A percentile compares a stretch with the other conserved stretches of the same genome.
Conservation (phyloP, 2,797 vertebrate genomes). For the Cryptoprocta ferox region DNA sequence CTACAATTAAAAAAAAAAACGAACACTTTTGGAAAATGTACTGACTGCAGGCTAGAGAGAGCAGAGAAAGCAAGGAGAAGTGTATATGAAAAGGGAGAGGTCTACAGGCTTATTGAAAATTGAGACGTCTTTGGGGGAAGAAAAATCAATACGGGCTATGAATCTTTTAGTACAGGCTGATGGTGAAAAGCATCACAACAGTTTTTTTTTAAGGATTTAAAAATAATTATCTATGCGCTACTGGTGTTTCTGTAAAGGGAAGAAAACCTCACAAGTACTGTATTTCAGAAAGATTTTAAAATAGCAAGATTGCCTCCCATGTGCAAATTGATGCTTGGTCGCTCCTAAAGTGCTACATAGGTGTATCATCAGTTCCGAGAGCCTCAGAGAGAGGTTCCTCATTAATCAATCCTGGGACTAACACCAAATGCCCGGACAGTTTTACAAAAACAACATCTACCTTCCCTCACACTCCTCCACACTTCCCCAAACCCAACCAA, state of each 20-base stretch:
- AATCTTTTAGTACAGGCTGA: constrained; percentile 76
- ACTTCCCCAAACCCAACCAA: background rate
- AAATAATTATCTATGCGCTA: constrained; percentile 72
- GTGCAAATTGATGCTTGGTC: background rate
- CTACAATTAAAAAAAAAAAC: background rate
- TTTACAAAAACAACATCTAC: background rate
- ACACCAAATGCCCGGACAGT: background rate
- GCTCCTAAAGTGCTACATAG: background rate
- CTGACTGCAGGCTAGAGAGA: constrained; percentile 20
- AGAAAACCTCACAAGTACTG: background rate
- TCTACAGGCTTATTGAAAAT: constrained; percentile 65
- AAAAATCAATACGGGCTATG: constrained; percentile 78
- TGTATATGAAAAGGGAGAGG: constrained; percentile 23
- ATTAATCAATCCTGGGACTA: background rate
- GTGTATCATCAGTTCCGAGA: background rate
- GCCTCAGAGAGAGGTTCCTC: background rate
- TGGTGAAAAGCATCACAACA: constrained; percentile 52
- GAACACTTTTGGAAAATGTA: constrained; percentile 40
- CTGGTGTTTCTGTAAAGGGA: constrained; percentile 47
- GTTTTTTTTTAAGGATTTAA: constrained; percentile 36
- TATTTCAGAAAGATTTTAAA: constrained; percentile 60
- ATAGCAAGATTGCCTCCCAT: background rate
- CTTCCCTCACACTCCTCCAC: background rate
- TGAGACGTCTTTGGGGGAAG: constrained; percentile 74
- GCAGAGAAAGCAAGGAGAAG: background rate